Conservation (phyloP, 2,888 invertebrate species). For the Megastigmus dorsalis region DNA sequence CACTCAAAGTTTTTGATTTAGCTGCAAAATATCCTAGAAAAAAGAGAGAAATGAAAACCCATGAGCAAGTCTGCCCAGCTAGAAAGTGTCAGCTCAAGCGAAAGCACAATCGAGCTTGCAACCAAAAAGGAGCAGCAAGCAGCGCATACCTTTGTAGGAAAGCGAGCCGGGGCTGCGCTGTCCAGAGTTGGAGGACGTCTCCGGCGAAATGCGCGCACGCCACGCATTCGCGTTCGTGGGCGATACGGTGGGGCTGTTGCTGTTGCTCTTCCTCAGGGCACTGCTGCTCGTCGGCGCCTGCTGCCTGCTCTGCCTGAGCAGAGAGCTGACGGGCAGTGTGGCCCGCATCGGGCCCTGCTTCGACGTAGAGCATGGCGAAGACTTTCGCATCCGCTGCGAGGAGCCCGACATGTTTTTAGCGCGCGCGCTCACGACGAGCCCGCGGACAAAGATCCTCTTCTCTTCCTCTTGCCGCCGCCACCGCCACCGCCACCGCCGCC, state of each 20-base stretch:
- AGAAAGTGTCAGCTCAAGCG: no score
- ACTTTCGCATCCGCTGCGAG: slow-evolving; percentile 77
- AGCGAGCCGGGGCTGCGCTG: slow-evolving; percentile 85
- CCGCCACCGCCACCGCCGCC: no score
- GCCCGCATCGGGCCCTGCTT: slow-evolving; percentile 85
- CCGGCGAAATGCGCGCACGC: slow-evolving; percentile 81
- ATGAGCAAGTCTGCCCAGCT: background rate
- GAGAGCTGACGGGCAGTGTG: slow-evolving; percentile 84
- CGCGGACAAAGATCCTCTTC: no score
- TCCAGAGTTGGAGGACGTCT: slow-evolving; percentile 80
- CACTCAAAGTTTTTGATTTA: slow-evolving; percentile 76
- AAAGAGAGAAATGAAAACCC: background rate
- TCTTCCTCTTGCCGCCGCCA: no score
- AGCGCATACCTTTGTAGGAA: slow-evolving; percentile 81
- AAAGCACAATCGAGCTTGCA: no score
- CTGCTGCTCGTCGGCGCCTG: slow-evolving; percentile 52
- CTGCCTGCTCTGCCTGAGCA: slow-evolving; percentile 81
- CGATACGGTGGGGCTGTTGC: slow-evolving; percentile 77
- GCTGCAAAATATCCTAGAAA: slow-evolving; percentile 68
- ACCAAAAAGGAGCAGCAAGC: slow-evolving; percentile 33
- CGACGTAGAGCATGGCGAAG: slow-evolving; percentile 79
- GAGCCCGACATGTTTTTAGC: slow-evolving; percentile 73
- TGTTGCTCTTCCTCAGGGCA: slow-evolving; percentile 71
- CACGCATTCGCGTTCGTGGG: slow-evolving; percentile 79
- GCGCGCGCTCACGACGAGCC: no score